Evolutionary conservation across 2,888 invertebrate genomes (phyloP).

Genomic region (Notodonta ziczac): DNA sequence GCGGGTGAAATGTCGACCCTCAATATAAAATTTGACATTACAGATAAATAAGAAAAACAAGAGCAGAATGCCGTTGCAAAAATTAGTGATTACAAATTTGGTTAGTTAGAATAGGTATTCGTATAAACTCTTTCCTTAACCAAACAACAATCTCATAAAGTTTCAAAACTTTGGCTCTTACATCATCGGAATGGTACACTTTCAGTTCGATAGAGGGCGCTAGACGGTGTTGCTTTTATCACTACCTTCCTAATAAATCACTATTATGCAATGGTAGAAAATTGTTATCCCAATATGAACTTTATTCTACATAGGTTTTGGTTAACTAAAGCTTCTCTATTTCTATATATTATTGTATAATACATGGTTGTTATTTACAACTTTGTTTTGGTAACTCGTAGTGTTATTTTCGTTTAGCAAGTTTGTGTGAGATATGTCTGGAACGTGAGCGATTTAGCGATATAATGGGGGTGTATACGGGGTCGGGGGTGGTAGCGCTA

Average conservation of each 20-base stretch:
- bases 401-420: background rate
- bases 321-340: background rate
- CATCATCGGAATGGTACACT: background rate
- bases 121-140: no score
- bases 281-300: background rate
- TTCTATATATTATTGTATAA: background rate
- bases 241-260: background rate
- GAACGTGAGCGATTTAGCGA: background rate
- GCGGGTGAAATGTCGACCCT: no score
- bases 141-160: no score
- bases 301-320: background rate
- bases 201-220: background rate
- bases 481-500: background rate
- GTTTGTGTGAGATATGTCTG: background rate
- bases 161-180: no score
- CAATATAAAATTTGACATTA: no score
- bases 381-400: background rate
- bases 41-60: no score
- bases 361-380: conserved; percentile 3
- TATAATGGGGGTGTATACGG: background rate
- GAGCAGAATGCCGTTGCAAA: no score
- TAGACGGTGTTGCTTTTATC: background rate
- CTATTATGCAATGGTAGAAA: background rate
- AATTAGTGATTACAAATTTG: no score
- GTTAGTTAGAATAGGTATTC: no score